phyloP scores from a whole-genome alignment of 2,113 vertebrate genomes.

The Nycticebus coucang region DNA sequence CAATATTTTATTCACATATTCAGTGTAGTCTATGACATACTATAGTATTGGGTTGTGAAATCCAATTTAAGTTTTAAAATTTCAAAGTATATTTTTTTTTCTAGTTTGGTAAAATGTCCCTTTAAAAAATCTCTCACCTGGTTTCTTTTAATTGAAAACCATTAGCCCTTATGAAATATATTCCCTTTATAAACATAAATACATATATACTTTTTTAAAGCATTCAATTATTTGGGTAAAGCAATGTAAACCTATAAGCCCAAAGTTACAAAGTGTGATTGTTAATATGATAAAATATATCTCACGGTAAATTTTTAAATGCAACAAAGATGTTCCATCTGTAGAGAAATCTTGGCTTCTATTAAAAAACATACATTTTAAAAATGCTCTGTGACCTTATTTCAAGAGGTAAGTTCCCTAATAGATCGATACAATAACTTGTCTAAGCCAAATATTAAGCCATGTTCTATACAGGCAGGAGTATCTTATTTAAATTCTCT shows the following conservation, averaged over 20 bases:
- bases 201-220: not conserved
- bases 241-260: not conserved
- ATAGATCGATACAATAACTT: not conserved
- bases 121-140: not conserved
- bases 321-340: not conserved
- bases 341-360: not conserved
- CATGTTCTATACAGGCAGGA: not conserved
- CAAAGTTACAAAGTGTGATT: not conserved
- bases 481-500: not conserved
- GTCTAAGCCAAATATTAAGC: not conserved
- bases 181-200: not conserved
- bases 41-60: not conserved
- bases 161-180: not conserved
- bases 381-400: not conserved
- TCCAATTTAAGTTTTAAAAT: not conserved
- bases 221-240: not conserved
- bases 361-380: not conserved
- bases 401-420: not conserved
- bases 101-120: not conserved
- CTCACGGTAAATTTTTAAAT: not conserved
- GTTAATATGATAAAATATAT: not conserved
- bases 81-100: not conserved
- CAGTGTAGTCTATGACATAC: not conserved
- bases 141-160: not conserved
- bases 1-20: not conserved